A percentile compares a stretch with the other conserved stretches of the same genome.
Conservation (phyloP, 2,797 vertebrate genomes). For the Tenualosa ilisha region DNA sequence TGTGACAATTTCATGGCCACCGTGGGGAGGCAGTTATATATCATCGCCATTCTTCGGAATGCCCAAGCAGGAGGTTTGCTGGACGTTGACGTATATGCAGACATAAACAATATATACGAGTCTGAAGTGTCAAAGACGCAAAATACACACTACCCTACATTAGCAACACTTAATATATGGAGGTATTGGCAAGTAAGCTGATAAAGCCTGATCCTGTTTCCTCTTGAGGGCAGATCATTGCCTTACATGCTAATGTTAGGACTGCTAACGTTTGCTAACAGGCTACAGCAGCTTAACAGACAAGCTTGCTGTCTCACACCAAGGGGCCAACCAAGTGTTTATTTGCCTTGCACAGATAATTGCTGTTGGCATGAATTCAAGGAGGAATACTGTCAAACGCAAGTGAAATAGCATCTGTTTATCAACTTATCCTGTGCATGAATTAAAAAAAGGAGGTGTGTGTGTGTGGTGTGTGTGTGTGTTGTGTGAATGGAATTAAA, state of each 20-base stretch:
- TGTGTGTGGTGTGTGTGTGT: conserved; percentile 30
- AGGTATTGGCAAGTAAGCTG: neutral
- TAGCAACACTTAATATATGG: neutral
- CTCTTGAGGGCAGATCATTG: neutral
- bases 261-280: neutral
- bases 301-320: neutral
- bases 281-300: neutral
- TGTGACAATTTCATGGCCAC: neutral
- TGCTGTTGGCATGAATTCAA: neutral
- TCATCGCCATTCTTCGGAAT: neutral
- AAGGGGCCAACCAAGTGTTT: neutral
- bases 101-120: neutral
- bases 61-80: neutral
- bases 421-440: neutral
- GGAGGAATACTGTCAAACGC: too few species aligned
- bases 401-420: too few species aligned
- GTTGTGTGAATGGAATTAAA: conserved; percentile 43
- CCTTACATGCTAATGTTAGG: neutral
- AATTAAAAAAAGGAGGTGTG: neutral
- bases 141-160: neutral
- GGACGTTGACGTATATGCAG: neutral
- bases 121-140: neutral
- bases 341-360: neutral
- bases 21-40: neutral
- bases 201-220: neutral